These are phyloP conservation scores for Lasioglossum zephyrum DNA, from an alignment of 2,888 invertebrate genomes.

Conservation along the genomic window DNA sequence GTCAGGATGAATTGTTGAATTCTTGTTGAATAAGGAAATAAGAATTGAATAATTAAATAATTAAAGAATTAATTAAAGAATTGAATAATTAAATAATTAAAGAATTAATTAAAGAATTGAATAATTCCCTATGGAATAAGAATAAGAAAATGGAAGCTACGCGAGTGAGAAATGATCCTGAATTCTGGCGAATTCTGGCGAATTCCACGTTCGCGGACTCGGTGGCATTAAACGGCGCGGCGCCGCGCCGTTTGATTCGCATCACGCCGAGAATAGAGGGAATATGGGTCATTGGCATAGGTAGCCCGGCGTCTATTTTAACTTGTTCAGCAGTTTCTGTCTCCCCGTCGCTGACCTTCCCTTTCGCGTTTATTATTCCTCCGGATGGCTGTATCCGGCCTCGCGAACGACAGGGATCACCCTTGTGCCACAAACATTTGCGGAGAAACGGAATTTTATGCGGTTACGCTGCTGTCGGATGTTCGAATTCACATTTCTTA, in stretches of 20 bases:
- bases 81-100: no score
- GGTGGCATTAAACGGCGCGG: slow-evolving; percentile 26
- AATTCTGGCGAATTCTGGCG: not conserved
- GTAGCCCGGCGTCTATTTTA: slow-evolving; percentile 63
- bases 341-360: slow-evolving; percentile 72
- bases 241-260: slow-evolving; percentile 35
- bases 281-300: slow-evolving; percentile 77
- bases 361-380: slow-evolving; percentile 65
- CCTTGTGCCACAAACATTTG: not conserved
- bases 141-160: not conserved
- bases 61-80: no score
- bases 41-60: no score
- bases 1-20: not conserved
- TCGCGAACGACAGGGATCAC: not conserved
- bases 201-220: slow-evolving; percentile 3
- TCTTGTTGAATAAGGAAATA: no score
- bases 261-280: slow-evolving; percentile 61
- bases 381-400: slow-evolving; percentile 47
- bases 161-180: not conserved
- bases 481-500: no score
- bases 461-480: not conserved
- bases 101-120: no score
- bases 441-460: not conserved
- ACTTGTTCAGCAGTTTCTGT: slow-evolving; percentile 42
- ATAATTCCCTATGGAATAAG: no score